Evolutionary conservation across 2,797 vertebrate species (phyloP).

Genomic region (Poecilia gillii): DNA sequence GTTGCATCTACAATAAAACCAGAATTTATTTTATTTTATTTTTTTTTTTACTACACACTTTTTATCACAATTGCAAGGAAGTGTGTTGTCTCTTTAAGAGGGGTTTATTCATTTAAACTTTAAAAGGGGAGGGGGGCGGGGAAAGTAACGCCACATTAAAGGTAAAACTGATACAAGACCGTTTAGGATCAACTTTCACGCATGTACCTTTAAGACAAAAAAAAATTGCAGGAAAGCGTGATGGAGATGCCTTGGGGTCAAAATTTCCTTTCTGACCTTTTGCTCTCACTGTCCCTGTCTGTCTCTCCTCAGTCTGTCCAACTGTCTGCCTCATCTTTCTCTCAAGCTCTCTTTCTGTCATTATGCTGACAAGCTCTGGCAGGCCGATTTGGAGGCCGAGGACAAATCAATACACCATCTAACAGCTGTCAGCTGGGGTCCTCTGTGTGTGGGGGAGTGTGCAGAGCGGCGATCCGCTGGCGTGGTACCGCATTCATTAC

Average conservation of each 20-base stretch:
- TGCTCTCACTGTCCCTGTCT: slow-evolving; percentile 17
- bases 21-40: not conserved
- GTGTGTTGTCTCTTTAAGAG: not conserved
- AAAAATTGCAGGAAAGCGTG: too few relatives aligned
- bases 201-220: too few relatives aligned
- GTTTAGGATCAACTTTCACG: not conserved
- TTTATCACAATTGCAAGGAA: not conserved
- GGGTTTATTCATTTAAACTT: not conserved
- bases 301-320: slow-evolving; percentile 34
- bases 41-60: not conserved
- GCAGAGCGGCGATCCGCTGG: slow-evolving; percentile 36
- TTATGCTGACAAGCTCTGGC: slow-evolving; percentile 72
- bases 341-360: slow-evolving; percentile 51
- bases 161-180: not conserved
- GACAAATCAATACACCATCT: slow-evolving; percentile 76
- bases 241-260: slow-evolving; percentile 3
- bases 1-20: not conserved
- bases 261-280: slow-evolving; percentile 44
- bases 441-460: slow-evolving; percentile 26
- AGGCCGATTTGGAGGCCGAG: slow-evolving; percentile 52
- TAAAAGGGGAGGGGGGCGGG: too few relatives aligned
- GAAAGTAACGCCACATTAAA: not conserved
- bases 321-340: slow-evolving; percentile 25
- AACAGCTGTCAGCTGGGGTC: slow-evolving; percentile 69
- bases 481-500: slow-evolving; percentile 53